Evolutionary conservation across 2,888 invertebrate genomes (phyloP), one percentile per base, ranked within the genome.

Genomic region (Cistogaster globosa): DNA sequence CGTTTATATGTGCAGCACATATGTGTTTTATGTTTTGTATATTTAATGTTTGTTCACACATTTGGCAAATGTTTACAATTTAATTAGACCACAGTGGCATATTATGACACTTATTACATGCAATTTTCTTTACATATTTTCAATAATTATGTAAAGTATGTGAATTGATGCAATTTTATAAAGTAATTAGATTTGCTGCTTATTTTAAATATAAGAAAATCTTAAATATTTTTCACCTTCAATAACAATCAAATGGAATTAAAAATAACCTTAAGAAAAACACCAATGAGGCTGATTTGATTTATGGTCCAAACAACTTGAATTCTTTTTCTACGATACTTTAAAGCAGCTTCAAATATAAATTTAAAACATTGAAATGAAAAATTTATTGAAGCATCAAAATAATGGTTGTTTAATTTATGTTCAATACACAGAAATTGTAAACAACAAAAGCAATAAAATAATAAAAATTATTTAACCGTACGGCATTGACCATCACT

Each of bases 81-180:
- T 79, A 79, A 79, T 79, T 72, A 58, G 71, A 72, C 77, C 77
- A 45, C 53, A 53, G 77, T 62, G 77, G 77, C 69, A 32, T 69
- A 60, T 69, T 62, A 42, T 62, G 42, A 45, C n/a, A 53, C 6
- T 51, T 68, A 14, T n/a, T n/a, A 9, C 16, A 48, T 11, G 38
- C 8, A 38, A n/a, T 60, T 22, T 55, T 32, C 20, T 75, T 55
- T 20, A 32, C 65, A 53, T 45, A 75, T 45, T 75, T 67, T 26
- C 62, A 7, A 53, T 69, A 62, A 69, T 78, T 53, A 42, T 48
- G 20, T 48, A 67, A 67, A 18, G n/a, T 71, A 18, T 71, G 9
- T 16, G 22, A 32, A 18, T 67, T 11, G 57, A 45, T 65, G 65
- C 2, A 48, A 48, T 48, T 42, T 42, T 42, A 11, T 38, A 11